Evolutionary conservation across 2,888 invertebrate genomes (phyloP), one percentile per base, ranked within the genome.

Genomic region (Thera obeliscata): DNA sequence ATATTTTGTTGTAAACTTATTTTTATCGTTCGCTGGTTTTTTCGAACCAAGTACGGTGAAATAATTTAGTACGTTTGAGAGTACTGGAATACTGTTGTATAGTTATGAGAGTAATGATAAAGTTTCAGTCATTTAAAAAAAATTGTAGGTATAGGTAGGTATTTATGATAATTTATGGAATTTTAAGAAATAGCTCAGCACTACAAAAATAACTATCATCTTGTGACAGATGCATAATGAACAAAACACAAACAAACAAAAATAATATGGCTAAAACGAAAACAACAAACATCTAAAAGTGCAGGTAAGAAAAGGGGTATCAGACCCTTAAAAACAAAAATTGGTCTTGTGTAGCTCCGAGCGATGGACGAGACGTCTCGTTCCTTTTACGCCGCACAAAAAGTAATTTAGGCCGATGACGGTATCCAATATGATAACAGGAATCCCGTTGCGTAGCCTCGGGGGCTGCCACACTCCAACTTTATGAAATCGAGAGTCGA

Each of bases 381-480:
- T 85, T 87, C 86, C 80, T 87, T 87, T 89, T 88, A 83, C 82
- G 77, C 77, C 74, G 82, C 84, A 87, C 91, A 92, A 92, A 90
- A 86, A 86, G 89, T 91, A 91, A 91, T 91, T 85, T 87, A 84
- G 82, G 83, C 85, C 81, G 86, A 83, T 82, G 88, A 88, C 86
- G 88, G 88, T 84, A 84, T 82, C 87, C 88, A 84, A 86, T 87
- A 89, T 88, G 91, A 92, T 92, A 90, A 89, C 90, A 89, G 89
- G 91, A 91, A 89, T 91, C 89, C 91, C 91, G 91, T 91, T 89
- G 92, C 83, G 86, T 85, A 84, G 90, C 91, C 91, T 81, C 86
- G 83, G 88, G 89, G 71, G 72, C 76, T 74, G 68, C 58, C 77
- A 76, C 78, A 76, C 72, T 76, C 74, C 78, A 76, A 74, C 78